These are phyloP conservation scores for Emydoidea blandingii DNA, from an alignment of 2,797 vertebrate genomes.

Conservation along the genomic window DNA sequence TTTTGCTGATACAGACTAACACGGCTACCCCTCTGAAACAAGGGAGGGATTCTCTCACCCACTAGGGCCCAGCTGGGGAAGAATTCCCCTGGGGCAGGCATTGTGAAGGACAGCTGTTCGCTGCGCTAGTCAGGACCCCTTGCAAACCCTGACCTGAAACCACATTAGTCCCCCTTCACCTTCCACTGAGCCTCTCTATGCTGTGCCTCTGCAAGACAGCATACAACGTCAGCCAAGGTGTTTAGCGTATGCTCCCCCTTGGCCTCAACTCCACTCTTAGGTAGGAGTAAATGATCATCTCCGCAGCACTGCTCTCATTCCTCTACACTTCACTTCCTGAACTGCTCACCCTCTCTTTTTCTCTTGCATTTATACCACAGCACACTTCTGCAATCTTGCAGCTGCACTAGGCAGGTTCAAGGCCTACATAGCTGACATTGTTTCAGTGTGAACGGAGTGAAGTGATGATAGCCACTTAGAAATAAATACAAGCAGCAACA, in stretches of 20 bases:
- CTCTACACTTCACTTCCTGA: background rate
- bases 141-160: background rate
- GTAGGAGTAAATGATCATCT: background rate
- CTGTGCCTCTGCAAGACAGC: background rate
- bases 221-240: background rate
- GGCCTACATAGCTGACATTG: fast-evolving
- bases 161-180: background rate
- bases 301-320: background rate
- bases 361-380: background rate
- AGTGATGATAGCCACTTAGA: background rate
- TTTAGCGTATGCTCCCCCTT: background rate
- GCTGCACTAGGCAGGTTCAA: background rate
- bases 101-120: background rate
- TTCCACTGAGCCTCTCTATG: background rate
- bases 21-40: background rate
- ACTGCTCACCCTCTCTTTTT: background rate
- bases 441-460: background rate
- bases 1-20: no score
- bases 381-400: background rate
- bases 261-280: background rate
- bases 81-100: background rate
- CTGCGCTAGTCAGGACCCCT: background rate
- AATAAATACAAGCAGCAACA: background rate
- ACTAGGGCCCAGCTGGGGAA: fast-evolving
- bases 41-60: background rate